phyloP scores from a whole-genome alignment of 2,888 invertebrate genomes.

The Amblyjoppa fuscipennis region DNA sequence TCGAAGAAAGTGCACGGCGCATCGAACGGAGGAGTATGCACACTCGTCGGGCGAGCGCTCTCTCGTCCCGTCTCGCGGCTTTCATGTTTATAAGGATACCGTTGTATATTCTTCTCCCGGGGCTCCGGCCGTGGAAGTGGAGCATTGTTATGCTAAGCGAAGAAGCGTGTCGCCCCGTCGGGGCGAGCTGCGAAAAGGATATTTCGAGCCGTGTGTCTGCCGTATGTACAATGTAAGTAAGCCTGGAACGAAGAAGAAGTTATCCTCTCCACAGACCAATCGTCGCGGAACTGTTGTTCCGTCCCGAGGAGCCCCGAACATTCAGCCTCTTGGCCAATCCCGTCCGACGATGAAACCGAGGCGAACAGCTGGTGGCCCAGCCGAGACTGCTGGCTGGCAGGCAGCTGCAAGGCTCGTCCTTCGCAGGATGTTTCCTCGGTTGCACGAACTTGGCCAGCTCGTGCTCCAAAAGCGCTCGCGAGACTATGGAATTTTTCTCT shows the following conservation, averaged over 20 bases:
- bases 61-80: constrained; percentile 47
- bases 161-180: constrained; percentile 69
- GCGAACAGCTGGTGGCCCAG: constrained; percentile 45
- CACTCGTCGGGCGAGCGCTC: constrained; percentile 56
- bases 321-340: constrained; percentile 35
- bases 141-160: constrained; percentile 78
- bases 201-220: constrained; percentile 51
- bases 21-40: constrained; percentile 52
- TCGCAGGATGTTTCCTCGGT: constrained; percentile 40
- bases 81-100: constrained; percentile 64
- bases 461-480: not conserved
- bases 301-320: not conserved
- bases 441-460: constrained; percentile 24
- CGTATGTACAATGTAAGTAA: not conserved
- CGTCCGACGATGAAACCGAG: not conserved
- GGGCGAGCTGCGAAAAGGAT: constrained; percentile 54
- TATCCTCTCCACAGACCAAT: not conserved
- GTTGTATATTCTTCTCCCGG: constrained; percentile 60
- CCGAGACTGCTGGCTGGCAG: constrained; percentile 67
- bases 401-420: constrained; percentile 70
- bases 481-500: constrained; percentile 11
- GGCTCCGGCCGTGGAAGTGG: constrained; percentile 62
- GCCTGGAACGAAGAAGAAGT: not conserved
- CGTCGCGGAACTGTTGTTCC: constrained; percentile 1
- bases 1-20: constrained; percentile 48